Evolutionary conservation across 2,888 invertebrate genomes (phyloP).

Genomic region (Dicyrtoma fusca): DNA sequence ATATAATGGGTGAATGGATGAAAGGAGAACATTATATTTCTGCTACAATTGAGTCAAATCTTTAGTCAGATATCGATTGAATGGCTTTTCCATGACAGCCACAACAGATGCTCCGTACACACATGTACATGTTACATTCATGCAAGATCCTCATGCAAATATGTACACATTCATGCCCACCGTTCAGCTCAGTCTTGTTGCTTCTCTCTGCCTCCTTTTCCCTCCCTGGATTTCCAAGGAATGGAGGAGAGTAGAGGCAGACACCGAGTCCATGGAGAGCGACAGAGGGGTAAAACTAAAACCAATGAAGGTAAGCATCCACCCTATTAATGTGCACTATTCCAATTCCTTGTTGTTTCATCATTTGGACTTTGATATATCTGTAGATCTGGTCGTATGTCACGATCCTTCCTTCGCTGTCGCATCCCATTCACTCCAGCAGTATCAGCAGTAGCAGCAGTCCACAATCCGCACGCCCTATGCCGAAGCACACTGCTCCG

Average conservation of each 20-base stretch:
- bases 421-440: too few species aligned
- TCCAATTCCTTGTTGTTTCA: too few species aligned
- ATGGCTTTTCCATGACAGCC: conserved; percentile 20
- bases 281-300: conserved; percentile 14
- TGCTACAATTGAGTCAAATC: conserved; percentile 30
- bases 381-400: conserved; percentile 9
- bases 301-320: conserved; percentile 6
- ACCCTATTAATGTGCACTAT: neutral
- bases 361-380: too few species aligned
- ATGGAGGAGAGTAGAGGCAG: too few species aligned
- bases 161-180: too few species aligned
- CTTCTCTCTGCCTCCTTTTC: too few species aligned
- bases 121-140: neutral
- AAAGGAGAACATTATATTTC: conserved; percentile 25
- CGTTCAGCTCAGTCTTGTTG: too few species aligned
- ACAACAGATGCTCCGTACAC: conserved; percentile 11
- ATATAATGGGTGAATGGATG: conserved; percentile 23
- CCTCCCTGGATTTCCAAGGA: neutral
- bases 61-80: conserved; percentile 32
- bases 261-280: too few species aligned
- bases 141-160: too few species aligned
- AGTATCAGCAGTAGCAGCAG: too few species aligned
- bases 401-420: neutral
- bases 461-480: too few species aligned
- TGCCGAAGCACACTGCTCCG: too few species aligned